phyloP scores from a whole-genome alignment of 2,113 vertebrate genomes.

The Columba livia region DNA sequence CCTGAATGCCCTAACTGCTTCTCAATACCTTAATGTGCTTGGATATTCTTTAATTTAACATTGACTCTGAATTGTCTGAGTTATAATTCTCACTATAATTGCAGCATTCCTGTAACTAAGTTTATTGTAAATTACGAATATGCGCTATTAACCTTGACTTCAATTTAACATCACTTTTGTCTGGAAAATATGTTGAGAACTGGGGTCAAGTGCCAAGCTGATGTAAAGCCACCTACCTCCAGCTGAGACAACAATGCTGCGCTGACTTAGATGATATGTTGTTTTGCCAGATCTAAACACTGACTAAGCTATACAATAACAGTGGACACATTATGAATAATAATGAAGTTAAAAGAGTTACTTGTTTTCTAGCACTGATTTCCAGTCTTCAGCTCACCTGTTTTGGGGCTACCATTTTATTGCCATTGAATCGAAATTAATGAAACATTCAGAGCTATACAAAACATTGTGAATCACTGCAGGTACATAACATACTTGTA shows the following conservation, averaged over 20 bases:
- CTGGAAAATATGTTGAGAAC: neutral
- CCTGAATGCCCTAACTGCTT: neutral
- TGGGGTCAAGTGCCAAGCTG: neutral
- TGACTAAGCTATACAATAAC: neutral
- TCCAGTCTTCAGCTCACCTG: neutral
- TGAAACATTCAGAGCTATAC: neutral
- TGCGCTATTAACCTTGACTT: slow-evolving; percentile 14
- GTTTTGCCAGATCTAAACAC: neutral
- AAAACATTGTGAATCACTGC: neutral
- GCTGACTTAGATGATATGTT: neutral
- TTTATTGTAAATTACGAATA: neutral
- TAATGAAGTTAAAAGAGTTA: neutral
- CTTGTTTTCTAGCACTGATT: neutral
- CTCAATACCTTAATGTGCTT: neutral
- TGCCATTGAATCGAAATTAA: neutral
- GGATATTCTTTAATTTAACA: neutral
- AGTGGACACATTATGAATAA: neutral
- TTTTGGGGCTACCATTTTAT: neutral
- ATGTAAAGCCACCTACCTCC: neutral
- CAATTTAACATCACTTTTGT: neutral
- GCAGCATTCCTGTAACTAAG: neutral
- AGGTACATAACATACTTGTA: neutral
- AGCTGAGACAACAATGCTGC: neutral
- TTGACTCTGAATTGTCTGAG: neutral
- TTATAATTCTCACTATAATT: slow-evolving; percentile 16